Base-by-base conservation (phyloP, 2,888 invertebrate genomes). In the Tholera decimalis region DNA sequence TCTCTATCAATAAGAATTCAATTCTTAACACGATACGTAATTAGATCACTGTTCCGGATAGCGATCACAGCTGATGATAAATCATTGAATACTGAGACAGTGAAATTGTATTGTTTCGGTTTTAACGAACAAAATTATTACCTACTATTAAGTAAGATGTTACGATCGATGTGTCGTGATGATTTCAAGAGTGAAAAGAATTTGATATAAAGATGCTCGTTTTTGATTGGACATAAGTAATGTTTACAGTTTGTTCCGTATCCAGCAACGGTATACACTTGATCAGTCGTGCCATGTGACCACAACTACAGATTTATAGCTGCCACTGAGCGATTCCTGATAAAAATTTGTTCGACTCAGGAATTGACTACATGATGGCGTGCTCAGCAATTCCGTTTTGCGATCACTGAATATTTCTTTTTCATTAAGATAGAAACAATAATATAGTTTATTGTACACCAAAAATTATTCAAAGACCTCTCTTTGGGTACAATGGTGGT, bases 21-120 rank as follows among this genome's bases (percentile, higher is more conserved):
- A 50, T 55, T 24, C 20, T 1, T 20, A 30, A 46, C 41, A 8
- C 20, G n/a, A 46, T 37, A 68, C 50, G 8, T 69, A 72, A 59
- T n/a, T 68, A 51, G 35, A 22, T 51, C 35, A 30, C 13, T 55
- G 69, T 75, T 71, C 41, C 69, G 35, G 44, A 35, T 41, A 50
- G 41, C 51, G 41, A 44, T 22, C 54, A 50, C 49, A 20, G 59
- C 33, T 67, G 47, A 69, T 53, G 60, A 72, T 72, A 68, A 75
- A 60, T 69, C 70, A 43, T 49, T 44, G 9, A 28, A 39, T 24
- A 28, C 18, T 50, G 35, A 6, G n/a, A 1, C 22, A 26, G 41
- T 37, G 50, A 58, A 44, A 58, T 55, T 54, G 39, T 54, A 24
- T 54, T 71, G 54, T 71, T 75, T 44, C 59, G 26, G 24, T 58